phyloP scores from a whole-genome alignment of 2,797 vertebrate genomes.

The Furcifer pardalis region DNA sequence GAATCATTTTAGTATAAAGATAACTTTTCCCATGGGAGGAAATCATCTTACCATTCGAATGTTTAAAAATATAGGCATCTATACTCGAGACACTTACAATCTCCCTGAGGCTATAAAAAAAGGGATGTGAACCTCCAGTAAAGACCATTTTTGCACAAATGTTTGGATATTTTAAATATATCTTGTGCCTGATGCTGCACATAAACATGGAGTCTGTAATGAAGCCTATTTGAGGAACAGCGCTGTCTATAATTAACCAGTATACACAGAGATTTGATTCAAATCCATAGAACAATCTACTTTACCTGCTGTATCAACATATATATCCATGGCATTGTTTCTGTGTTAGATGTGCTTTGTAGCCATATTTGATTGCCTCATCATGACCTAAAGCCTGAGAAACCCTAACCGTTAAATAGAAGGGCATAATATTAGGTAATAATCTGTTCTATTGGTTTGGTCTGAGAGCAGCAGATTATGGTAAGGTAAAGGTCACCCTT shows the following conservation, averaged over 20 bases:
- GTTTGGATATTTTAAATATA: background rate
- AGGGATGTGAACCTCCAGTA: background rate
- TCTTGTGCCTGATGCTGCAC: too few species aligned
- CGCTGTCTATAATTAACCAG: background rate
- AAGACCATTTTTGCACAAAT: background rate
- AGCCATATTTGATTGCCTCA: background rate
- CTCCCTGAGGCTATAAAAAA: too few species aligned
- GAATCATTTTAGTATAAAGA: too few species aligned
- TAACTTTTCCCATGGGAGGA: too few species aligned
- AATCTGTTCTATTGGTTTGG: background rate
- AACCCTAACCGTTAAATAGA: background rate
- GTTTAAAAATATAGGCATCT: too few species aligned
- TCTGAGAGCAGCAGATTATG: too few species aligned
- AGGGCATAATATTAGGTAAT: too few species aligned
- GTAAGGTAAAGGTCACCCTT: too few species aligned
- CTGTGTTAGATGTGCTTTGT: background rate
- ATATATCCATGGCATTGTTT: background rate
- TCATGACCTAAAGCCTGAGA: background rate
- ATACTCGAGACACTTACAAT: too few species aligned
- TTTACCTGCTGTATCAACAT: background rate
- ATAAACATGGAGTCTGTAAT: too few species aligned
- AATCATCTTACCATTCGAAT: too few species aligned
- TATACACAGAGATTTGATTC: background rate
- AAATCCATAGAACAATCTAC: background rate
- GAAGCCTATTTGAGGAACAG: background rate